These are phyloP conservation scores for Rhodinocichla rosea DNA, from an alignment of 2,113 vertebrate species.

Conservation along the genomic window DNA sequence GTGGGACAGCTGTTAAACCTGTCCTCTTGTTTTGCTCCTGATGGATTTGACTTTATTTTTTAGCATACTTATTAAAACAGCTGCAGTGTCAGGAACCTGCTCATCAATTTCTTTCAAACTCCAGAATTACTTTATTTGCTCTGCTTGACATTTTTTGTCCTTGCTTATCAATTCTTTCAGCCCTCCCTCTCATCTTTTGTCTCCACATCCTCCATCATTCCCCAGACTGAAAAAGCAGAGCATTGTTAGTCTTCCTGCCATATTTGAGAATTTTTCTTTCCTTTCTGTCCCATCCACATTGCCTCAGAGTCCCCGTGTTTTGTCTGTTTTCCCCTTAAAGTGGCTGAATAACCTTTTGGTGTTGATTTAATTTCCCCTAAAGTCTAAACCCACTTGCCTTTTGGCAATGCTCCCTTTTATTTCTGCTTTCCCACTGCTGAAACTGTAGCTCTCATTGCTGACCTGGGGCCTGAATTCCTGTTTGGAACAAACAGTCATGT, in stretches of 20 bases:
- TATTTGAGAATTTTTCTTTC: not conserved
- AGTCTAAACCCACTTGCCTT: slow-evolving; percentile 4
- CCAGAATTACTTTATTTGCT: not conserved
- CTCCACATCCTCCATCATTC: not conserved
- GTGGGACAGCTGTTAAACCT: not conserved
- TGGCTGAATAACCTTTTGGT: not conserved
- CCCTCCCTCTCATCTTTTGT: not conserved
- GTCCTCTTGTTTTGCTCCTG: not conserved
- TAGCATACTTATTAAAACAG: not conserved
- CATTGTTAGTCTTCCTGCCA: not conserved
- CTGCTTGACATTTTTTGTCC: not conserved
- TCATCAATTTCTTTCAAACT: not conserved
- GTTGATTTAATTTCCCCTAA: not conserved
- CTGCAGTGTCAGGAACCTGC: not conserved
- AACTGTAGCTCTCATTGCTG: not conserved
- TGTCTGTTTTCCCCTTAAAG: not conserved
- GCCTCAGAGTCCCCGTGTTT: not conserved
- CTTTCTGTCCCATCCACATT: not conserved
- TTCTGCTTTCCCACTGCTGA: not conserved
- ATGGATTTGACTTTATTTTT: not conserved
- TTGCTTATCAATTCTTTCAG: not conserved
- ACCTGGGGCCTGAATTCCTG: not conserved
- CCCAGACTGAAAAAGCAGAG: not conserved
- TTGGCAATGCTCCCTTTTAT: not conserved
- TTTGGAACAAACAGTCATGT: not conserved